Percentiles rank a stretch among this genome's conserved stretches.
These are phyloP conservation scores for Sparidentex hasta DNA, from an alignment of 2,797 vertebrate species.

Conservation along the genomic window DNA sequence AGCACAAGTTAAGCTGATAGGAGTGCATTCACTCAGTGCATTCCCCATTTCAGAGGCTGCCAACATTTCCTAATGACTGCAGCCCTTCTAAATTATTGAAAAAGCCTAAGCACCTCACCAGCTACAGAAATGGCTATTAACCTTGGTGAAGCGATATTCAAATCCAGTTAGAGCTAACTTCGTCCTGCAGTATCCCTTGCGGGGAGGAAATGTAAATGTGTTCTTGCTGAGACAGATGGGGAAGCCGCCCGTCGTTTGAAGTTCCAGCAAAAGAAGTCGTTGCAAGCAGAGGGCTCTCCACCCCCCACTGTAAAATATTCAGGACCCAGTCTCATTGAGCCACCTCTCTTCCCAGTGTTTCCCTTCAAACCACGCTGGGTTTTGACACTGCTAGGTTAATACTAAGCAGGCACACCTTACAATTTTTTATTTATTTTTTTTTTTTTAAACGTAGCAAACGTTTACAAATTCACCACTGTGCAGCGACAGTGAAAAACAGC, in stretches of 20 bases:
- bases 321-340: conserved; percentile 78
- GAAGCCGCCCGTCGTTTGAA: conserved; percentile 85
- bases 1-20: conserved; percentile 57
- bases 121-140: conserved; percentile 87
- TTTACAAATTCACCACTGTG: conserved; percentile 76
- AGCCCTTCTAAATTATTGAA: conserved; percentile 86
- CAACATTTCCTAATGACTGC: conserved; percentile 81
- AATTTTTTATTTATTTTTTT: no score
- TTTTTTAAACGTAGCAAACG: conserved; percentile 71
- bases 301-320: conserved; percentile 85
- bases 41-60: conserved; percentile 73
- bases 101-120: conserved; percentile 85
- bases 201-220: conserved; percentile 88
- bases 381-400: conserved; percentile 65
- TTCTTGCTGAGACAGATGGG: conserved; percentile 86
- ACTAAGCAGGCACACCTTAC: conserved; percentile 61
- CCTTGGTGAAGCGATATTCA: conserved; percentile 86
- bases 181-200: conserved; percentile 83
- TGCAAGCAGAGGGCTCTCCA: conserved; percentile 68
- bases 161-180: conserved; percentile 85
- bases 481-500: conserved; percentile 78
- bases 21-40: conserved; percentile 62
- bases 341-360: conserved; percentile 69
- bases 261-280: conserved; percentile 79
- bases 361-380: conserved; percentile 67